Percentiles rank a stretch among this genome's conserved stretches.
Evolutionary conservation across 2,888 invertebrate genomes (phyloP).

Genomic region (Dryobotodes eremita): DNA sequence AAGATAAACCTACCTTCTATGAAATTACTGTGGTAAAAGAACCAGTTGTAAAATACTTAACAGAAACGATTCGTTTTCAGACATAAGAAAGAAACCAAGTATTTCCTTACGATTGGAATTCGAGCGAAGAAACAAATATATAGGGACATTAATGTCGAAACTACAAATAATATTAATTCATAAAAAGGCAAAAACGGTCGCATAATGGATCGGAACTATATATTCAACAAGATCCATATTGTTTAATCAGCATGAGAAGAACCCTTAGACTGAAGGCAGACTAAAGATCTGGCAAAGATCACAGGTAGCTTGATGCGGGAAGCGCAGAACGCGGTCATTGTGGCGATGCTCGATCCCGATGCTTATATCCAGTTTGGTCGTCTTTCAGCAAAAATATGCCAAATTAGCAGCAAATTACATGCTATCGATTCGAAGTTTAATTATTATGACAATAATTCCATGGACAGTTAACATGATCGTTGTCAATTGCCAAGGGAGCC

Average conservation of each 20-base stretch:
- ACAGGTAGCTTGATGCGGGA: no score
- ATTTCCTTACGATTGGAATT: no score
- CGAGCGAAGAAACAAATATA: not conserved
- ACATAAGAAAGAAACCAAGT: not conserved
- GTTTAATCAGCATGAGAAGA: not conserved
- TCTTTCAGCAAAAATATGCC: not conserved
- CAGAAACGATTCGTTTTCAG: not conserved
- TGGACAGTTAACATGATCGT: not conserved
- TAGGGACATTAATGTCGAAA: not conserved
- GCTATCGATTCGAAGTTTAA: not conserved
- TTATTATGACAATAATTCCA: not conserved
- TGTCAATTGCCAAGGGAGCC: not conserved
- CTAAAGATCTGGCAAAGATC: not conserved
- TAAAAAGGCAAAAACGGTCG: not conserved
- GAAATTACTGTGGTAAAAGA: not conserved
- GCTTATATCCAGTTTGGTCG: no score
- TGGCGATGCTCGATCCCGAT: not conserved
- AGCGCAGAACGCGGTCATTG: not conserved
- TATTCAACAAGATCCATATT: not conserved
- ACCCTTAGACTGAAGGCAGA: not conserved
- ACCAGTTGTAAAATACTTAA: not conserved
- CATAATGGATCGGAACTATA: no score
- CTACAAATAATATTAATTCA: not conserved
- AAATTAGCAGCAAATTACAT: conserved; percentile 6
- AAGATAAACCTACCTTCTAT: not conserved